phyloP scores from a whole-genome alignment of 53 echinoderm and acorn worm species.

The Pentamera pediparva region DNA sequence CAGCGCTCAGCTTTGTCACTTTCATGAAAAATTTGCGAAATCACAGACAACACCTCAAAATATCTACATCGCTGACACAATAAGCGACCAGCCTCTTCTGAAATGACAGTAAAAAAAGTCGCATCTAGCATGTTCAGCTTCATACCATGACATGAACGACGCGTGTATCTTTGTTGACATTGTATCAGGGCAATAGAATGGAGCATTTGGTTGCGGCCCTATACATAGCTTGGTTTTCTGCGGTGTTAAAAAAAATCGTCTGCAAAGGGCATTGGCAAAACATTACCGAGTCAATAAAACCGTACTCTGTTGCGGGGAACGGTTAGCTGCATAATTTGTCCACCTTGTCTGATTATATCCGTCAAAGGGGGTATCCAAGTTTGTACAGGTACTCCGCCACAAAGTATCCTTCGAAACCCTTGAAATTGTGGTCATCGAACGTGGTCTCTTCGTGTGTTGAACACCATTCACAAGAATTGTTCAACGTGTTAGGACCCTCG shows the following conservation, averaged over 20 bases:
- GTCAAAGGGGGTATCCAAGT: slow-evolving; percentile 3
- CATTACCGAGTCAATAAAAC: slow-evolving; percentile 27
- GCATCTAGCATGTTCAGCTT: not conserved
- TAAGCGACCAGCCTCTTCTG: slow-evolving; percentile 23
- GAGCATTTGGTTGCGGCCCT: slow-evolving; percentile 24
- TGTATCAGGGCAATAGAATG: slow-evolving; percentile 6
- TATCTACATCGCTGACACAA: slow-evolving; percentile 43
- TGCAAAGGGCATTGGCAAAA: slow-evolving; percentile 37
- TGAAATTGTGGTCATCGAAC: slow-evolving; percentile 39
- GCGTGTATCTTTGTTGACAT: slow-evolving; percentile 13
- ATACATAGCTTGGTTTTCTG: slow-evolving; percentile 22
- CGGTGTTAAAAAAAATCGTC: slow-evolving; percentile 28
- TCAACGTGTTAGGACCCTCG: not conserved
- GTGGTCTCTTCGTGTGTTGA: not conserved
- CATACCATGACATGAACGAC: slow-evolving; percentile 21
- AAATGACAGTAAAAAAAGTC: slow-evolving; percentile 30
- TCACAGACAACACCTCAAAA: slow-evolving; percentile 26
- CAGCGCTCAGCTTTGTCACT: not conserved
- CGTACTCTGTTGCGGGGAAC: not conserved
- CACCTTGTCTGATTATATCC: slow-evolving; percentile 33
- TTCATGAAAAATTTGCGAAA: slow-evolving; percentile 31
- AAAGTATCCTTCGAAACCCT: too few species aligned
- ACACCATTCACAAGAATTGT: slow-evolving; percentile 39
- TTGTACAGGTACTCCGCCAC: slow-evolving; percentile 28
- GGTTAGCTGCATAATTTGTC: slow-evolving; percentile 20